Evolutionary conservation across 2,888 invertebrate genomes (phyloP), one percentile per base, ranked within the genome.

Genomic region (Phorcus lineatus): DNA sequence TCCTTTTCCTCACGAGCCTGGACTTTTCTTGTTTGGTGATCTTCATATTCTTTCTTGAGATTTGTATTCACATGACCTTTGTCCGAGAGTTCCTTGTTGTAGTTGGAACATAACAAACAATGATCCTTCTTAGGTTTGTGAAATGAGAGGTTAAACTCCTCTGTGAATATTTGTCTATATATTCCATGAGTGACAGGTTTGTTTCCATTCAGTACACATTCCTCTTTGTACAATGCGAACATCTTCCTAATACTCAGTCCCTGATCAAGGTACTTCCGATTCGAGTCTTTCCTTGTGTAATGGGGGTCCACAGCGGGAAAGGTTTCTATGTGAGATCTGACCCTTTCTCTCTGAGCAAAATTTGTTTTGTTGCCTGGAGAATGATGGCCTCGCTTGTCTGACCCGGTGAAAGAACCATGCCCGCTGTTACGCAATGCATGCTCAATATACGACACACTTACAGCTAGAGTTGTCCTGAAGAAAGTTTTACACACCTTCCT

Each of bases 91-190:
- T 36, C 36, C 22, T 66, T 31, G 22, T 66, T 1, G 17, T 22
- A 3, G n/a, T n/a, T 67, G n/a, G 36, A 31, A 67, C n/a, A 67
- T 36, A 24, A 31, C 13, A 17, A 28, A 67, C 22, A 67, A 9
- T 36, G 36, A 36, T 36, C 36, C 36, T 36, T 36, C 7, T 28
- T 31, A 28, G 28, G 31, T 31, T 28, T 67, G 67, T 67, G 66
- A 36, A 81, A 83, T 17, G 66, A 36, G 13, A 83, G 28, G 66
- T 80, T 81, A n/a, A 67, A 83, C n/a, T 83, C 76, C 47, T 57
- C 55, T 47, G n/a, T n/a, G 54, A 84, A 84, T 3, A 82, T 70
- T 0, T 78, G 2, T 16, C 81, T 74, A 28, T 81, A 83, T 31
- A 40, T 70, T 52, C 13, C 2, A 24, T 74, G 2, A 31, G 53